Evolutionary conservation across 64 coral and sea anemone species (phyloP).

Genomic region (Stylophora pistillata): DNA sequence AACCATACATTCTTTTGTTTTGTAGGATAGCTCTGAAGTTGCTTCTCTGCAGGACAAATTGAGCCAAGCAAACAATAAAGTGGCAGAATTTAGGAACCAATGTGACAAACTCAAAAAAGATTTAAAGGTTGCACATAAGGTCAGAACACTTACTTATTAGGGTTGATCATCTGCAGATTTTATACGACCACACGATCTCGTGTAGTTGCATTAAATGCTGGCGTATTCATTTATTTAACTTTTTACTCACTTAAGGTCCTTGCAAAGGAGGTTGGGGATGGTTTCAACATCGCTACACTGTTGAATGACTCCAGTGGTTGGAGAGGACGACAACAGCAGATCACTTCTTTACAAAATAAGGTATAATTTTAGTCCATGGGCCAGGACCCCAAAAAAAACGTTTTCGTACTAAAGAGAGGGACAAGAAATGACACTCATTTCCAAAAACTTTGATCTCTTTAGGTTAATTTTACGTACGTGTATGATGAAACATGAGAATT

Average conservation of each 20-base stretch:
- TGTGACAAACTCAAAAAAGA: conserved; percentile 94
- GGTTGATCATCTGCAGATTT: no score
- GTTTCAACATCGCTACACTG: conserved; percentile 67
- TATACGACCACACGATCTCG: no score
- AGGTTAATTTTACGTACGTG: no score
- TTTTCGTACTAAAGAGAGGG: no score
- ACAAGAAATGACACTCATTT: no score
- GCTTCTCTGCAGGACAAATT: conserved; percentile 82
- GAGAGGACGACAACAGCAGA: conserved; percentile 99
- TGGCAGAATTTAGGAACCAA: conserved; percentile 91
- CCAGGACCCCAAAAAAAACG: no score
- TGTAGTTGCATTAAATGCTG: no score
- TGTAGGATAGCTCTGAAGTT: conserved; percentile 25
- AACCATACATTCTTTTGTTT: neutral
- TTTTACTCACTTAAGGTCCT: conserved; percentile 58
- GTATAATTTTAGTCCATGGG: conserved; percentile 36
- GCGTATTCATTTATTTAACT: no score
- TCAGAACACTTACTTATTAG: neutral
- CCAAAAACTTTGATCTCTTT: no score
- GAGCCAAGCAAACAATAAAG: conserved; percentile 68
- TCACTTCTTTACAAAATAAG: conserved; percentile 93
- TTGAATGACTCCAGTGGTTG: conserved; percentile 96
- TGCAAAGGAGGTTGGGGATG: conserved; percentile 88
- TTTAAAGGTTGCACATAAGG: conserved; percentile 86
- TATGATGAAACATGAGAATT: no score